Conservation (phyloP, 2,888 invertebrate species). For the Acrocyrtus sp. region DNA sequence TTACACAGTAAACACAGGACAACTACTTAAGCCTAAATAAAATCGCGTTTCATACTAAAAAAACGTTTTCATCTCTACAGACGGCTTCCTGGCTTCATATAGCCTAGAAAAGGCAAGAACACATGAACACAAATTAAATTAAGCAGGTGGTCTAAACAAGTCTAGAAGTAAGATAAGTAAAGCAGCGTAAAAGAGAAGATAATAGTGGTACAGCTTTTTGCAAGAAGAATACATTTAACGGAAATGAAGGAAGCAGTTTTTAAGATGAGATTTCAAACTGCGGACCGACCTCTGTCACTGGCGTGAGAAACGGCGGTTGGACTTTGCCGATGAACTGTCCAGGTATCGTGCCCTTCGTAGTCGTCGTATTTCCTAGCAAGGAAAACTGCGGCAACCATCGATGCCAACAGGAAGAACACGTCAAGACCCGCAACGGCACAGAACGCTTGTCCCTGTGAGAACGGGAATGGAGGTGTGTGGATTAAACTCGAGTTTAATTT, state of each 20-base stretch:
- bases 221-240: neutral
- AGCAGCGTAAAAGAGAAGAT: no score
- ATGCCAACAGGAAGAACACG: slow-evolving; percentile 42
- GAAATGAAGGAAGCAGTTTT: neutral
- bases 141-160: slow-evolving; percentile 2
- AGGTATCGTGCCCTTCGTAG: slow-evolving; percentile 44
- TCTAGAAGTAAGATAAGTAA: no score
- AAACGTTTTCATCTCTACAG: slow-evolving; percentile 28
- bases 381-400: slow-evolving; percentile 48
- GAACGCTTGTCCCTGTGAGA: slow-evolving; percentile 52
- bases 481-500: no score
- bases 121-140: slow-evolving; percentile 31
- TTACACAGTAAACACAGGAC: no score
- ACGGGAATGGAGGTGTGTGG: no score
- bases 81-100: slow-evolving; percentile 45
- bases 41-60: no score
- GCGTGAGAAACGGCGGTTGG: slow-evolving; percentile 33
- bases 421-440: slow-evolving; percentile 54
- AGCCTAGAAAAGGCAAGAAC: slow-evolving; percentile 38
- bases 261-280: slow-evolving; percentile 22
- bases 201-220: neutral
- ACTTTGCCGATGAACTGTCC: slow-evolving; percentile 37
- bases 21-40: no score
- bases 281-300: slow-evolving; percentile 47
- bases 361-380: slow-evolving; percentile 42